These are phyloP conservation scores for Chouioia cunea DNA, from an alignment of 2,888 invertebrate species.

Conservation along the genomic window DNA sequence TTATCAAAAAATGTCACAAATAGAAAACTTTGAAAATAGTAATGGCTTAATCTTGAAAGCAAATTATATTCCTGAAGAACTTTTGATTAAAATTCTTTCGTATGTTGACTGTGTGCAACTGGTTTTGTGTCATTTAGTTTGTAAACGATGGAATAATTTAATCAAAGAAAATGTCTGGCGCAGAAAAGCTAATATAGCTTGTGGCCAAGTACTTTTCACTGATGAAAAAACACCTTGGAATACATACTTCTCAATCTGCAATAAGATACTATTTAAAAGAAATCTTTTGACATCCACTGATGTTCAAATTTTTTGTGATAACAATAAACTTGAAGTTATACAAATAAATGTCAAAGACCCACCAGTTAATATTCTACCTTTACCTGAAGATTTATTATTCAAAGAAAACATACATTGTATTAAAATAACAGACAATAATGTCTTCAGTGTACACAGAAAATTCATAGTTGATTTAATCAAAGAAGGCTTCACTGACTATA, in stretches of 20 bases:
- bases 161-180: slow-evolving; percentile 14
- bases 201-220: not conserved
- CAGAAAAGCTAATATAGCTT: slow-evolving; percentile 10
- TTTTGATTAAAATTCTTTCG: not conserved
- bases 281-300: not conserved
- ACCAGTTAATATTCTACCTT: not conserved
- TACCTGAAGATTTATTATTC: too few relatives aligned
- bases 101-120: not conserved
- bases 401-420: too few relatives aligned
- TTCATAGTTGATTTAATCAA: slow-evolving; percentile 8
- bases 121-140: slow-evolving; percentile 13
- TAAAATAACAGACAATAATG: not conserved
- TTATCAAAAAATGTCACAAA: too few relatives aligned
- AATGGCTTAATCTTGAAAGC: slow-evolving; percentile 45
- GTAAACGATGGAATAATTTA: slow-evolving; percentile 3
- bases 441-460: not conserved
- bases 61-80: slow-evolving; percentile 19
- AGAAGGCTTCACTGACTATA: slow-evolving; percentile 15
- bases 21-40: slow-evolving; percentile 2
- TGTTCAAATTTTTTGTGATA: not conserved
- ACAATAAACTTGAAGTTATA: not conserved
- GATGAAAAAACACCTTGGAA: not conserved
- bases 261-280: slow-evolving; percentile 1
- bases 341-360: not conserved
- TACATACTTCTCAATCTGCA: slow-evolving; percentile 1